phyloP scores from a whole-genome alignment of 2,113 vertebrate species.

The Scomber colias region DNA sequence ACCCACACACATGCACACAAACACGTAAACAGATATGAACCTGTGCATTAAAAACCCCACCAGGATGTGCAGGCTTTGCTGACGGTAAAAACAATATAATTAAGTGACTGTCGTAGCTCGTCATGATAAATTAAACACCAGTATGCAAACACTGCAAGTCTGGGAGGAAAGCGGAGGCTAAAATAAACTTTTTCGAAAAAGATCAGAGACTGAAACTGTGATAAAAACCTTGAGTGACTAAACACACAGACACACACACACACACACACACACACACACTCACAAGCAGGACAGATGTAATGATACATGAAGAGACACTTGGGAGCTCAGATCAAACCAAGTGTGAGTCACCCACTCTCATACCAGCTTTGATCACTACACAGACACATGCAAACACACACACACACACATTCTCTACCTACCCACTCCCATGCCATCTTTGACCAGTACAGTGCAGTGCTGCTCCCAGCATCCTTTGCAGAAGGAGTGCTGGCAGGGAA shows the following conservation, averaged over 20 bases:
- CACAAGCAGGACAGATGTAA: neutral
- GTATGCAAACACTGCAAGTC: neutral
- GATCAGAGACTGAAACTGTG: constrained; percentile 6
- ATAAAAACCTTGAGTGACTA: neutral
- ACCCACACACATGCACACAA: constrained; percentile 36
- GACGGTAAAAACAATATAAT: neutral
- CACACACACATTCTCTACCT: constrained; percentile 74
- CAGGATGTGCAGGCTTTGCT: neutral
- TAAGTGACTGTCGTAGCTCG: neutral
- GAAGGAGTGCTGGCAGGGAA: constrained; percentile 98
- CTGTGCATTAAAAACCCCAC: neutral
- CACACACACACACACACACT: neutral
- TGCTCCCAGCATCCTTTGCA: constrained; percentile 99
- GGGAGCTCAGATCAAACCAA: constrained; percentile 28
- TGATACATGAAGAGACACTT: constrained; percentile 30
- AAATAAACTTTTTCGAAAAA: neutral
- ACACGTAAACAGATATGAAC: constrained; percentile 12
- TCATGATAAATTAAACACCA: neutral
- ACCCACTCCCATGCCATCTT: constrained; percentile 98
- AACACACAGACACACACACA: neutral
- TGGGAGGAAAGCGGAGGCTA: neutral
- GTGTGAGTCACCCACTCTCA: constrained; percentile 40
- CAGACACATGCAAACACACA: neutral
- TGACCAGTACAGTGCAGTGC: constrained; percentile 97
- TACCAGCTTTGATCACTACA: constrained; percentile 48